Evolutionary conservation across 2,888 invertebrate genomes (phyloP).

Genomic region (Sisyra terminalis): DNA sequence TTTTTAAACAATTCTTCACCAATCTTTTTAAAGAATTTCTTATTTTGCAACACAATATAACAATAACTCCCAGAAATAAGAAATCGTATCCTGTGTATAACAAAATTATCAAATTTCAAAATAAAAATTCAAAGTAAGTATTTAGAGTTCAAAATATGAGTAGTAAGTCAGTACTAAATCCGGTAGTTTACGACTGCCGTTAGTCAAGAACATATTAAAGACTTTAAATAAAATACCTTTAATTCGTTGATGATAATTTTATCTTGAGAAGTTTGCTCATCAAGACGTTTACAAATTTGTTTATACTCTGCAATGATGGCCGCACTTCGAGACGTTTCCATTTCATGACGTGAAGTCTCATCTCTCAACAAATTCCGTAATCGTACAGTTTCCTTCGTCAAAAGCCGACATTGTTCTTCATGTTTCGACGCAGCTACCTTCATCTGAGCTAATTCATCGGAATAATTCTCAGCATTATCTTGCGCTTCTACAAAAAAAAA

Average conservation of each 20-base stretch:
- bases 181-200: too few relatives aligned
- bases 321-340: conserved; percentile 54
- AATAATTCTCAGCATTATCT: conserved; percentile 37
- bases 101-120: too few relatives aligned
- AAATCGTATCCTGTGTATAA: too few relatives aligned
- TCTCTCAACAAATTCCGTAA: conserved; percentile 60
- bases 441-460: conserved; percentile 37
- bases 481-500: conserved; percentile 30
- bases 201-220: not conserved
- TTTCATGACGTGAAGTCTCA: conserved; percentile 56
- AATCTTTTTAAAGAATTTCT: too few relatives aligned
- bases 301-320: conserved; percentile 86
- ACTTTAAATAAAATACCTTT: conserved; percentile 33
- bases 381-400: conserved; percentile 33
- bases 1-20: too few relatives aligned
- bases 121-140: too few relatives aligned
- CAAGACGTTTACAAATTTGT: conserved; percentile 75
- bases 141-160: too few relatives aligned
- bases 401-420: conserved; percentile 41
- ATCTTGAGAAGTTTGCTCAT: conserved; percentile 55
- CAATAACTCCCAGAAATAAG: too few relatives aligned
- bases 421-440: conserved; percentile 41
- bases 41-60: too few relatives aligned
- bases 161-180: too few relatives aligned
- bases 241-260: conserved; percentile 43